Conservation (phyloP, 2,113 vertebrate genomes). For the Taurulus bubalis region DNA sequence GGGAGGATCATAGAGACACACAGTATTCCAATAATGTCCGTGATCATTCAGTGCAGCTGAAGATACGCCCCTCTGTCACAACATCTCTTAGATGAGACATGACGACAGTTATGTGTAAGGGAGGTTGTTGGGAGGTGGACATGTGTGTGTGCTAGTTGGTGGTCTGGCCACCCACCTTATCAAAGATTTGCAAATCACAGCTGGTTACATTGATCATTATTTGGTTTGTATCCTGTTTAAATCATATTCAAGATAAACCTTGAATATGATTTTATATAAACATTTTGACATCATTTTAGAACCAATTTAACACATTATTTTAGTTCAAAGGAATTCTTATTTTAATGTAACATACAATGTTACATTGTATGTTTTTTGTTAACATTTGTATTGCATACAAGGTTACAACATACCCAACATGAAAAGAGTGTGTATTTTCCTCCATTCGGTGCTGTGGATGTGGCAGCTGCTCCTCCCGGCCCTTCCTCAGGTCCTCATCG, state of each 20-base stretch:
- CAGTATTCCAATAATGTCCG: not conserved
- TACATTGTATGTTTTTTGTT: too few relatives aligned
- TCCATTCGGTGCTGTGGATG: not conserved
- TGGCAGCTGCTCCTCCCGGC: slow-evolving; percentile 13
- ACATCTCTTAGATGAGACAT: not conserved
- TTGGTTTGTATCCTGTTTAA: not conserved
- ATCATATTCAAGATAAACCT: not conserved
- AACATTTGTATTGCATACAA: too few relatives aligned
- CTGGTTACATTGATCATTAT: not conserved
- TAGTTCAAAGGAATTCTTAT: not conserved
- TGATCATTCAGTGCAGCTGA: not conserved
- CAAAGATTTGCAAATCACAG: not conserved
- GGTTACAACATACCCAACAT: too few relatives aligned
- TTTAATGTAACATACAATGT: not conserved
- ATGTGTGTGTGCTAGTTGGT: not conserved
- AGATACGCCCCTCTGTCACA: not conserved
- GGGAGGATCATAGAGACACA: not conserved
- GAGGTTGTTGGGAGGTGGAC: not conserved
- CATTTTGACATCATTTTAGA: not conserved
- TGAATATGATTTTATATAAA: not conserved
- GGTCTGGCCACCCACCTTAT: not conserved
- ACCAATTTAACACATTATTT: not conserved
- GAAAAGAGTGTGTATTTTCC: not conserved
- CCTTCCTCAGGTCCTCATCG: slow-evolving; percentile 27
- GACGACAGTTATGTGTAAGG: not conserved